These are phyloP conservation scores for Pteronotus mesoamericanus DNA, from an alignment of 2,797 vertebrate genomes.

Conservation along the genomic window DNA sequence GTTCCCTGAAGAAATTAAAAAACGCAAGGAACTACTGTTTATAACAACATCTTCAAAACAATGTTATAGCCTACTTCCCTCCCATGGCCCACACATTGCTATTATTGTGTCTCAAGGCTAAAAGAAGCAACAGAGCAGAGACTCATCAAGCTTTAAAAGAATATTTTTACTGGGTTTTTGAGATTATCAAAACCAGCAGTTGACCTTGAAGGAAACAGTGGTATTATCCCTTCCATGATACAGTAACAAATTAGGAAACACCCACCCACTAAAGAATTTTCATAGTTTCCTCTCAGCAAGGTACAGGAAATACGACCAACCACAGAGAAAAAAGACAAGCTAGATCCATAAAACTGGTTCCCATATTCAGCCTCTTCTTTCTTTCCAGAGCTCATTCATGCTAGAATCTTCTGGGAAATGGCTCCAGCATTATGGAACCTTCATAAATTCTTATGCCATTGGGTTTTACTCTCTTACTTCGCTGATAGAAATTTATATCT, in stretches of 20 bases:
- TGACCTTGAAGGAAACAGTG: slow-evolving; percentile 33
- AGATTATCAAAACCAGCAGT: not conserved
- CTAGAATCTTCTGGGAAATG: not conserved
- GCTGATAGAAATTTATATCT: not conserved
- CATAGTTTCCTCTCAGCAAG: not conserved
- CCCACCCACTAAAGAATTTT: not conserved
- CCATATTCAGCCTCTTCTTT: not conserved
- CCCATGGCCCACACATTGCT: not conserved
- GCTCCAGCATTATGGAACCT: not conserved
- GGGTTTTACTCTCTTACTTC: not conserved
- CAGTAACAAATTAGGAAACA: slow-evolving; percentile 35
- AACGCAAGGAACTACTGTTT: not conserved
- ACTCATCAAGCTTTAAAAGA: not conserved
- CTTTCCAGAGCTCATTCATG: not conserved
- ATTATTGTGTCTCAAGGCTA: not conserved
- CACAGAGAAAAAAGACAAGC: not conserved
- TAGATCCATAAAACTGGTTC: not conserved
- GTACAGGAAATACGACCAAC: slow-evolving; percentile 41
- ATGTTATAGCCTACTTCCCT: not conserved
- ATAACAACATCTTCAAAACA: not conserved
- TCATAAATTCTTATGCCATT: not conserved
- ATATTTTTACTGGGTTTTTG: not conserved
- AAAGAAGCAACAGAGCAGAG: not conserved
- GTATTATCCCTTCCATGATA: not conserved
- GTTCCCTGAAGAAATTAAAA: not conserved